Conservation (phyloP, 2,888 invertebrate species). For the Heteropelma amictum region DNA sequence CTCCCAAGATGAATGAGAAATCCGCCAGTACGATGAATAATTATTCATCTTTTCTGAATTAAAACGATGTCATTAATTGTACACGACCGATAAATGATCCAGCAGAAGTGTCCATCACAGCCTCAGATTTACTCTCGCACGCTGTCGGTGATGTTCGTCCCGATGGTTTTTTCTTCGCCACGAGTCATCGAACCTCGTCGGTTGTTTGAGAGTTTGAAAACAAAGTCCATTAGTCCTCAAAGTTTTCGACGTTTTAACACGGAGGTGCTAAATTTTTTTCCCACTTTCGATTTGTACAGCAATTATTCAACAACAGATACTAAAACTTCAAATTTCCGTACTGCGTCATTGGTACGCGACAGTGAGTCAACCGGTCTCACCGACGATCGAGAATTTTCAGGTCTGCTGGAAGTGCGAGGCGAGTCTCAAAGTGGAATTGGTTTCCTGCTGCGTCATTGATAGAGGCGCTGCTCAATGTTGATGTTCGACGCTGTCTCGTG, state of each 20-base stretch:
- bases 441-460: neutral
- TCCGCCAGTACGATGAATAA: too few species aligned
- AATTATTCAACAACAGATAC: neutral
- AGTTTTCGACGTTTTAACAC: neutral
- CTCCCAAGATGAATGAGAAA: too few species aligned
- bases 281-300: neutral
- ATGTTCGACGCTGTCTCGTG: constrained; percentile 18
- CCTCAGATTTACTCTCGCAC: too few species aligned
- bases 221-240: constrained; percentile 27
- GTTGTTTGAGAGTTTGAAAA: neutral
- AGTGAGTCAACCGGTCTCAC: neutral
- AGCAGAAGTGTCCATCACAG: too few species aligned
- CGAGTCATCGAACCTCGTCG: constrained; percentile 26
- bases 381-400: neutral
- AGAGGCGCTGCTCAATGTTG: neutral
- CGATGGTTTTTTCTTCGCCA: neutral
- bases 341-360: constrained; percentile 24
- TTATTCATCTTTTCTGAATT: too few species aligned
- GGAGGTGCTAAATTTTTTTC: neutral
- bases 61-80: too few species aligned
- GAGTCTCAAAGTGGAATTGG: neutral
- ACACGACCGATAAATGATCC: too few species aligned
- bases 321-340: neutral
- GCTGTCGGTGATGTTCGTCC: too few species aligned
- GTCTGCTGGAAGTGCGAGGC: constrained; percentile 10